Base-by-base conservation (phyloP, 2,888 invertebrate species). In the Ornithoptera alexandrae region DNA sequence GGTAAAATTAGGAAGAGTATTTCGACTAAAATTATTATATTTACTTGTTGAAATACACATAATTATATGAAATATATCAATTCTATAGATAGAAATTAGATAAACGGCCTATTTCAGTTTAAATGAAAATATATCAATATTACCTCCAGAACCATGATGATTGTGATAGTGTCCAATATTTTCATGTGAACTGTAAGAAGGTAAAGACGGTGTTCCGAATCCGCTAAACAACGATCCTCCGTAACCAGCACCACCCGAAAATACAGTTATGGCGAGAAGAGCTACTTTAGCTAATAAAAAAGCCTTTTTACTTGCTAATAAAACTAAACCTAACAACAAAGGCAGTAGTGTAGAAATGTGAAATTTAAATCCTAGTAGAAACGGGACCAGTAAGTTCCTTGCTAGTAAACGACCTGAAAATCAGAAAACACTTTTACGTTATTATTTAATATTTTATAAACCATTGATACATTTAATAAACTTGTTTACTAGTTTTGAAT, bases 301-400 rank as follows among this genome's bases (percentile, higher is more conserved):
- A 0, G 96, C 96, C 79, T 97, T 97, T 80, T 97, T 97, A 24
- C 96, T 95, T 3, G 97, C 90, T 59, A 97, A 78, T 62, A 96
- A 93, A 56, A 97, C 85, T 12, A 94, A 81, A 1, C 96, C 96
- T 72, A 97, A 94, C 12, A 97, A 80, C 65, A 97, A 81, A 0
- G 97, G 97, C 20, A 97, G 87, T 71, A 97, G 82, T 0, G 96
- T 95, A 1, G 95, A 94, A 60, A 97, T 87, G 79, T 96, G 96
- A 80, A 97, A 96, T 86, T 97, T 97, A 75, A 97, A 94, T 10
- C 97, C 97, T 17, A 97, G 91, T 1, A 97, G 92, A 77, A 97
- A 94, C 36, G 97, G 97, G 22, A 97, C 88, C n/a, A 97, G 79
- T 68, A 96, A 94, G 73, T 96, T 95, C 74, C 95, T 93, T 66